These are phyloP conservation scores for Acanthis flammea DNA, from an alignment of 2,797 vertebrate species.

Conservation along the genomic window DNA sequence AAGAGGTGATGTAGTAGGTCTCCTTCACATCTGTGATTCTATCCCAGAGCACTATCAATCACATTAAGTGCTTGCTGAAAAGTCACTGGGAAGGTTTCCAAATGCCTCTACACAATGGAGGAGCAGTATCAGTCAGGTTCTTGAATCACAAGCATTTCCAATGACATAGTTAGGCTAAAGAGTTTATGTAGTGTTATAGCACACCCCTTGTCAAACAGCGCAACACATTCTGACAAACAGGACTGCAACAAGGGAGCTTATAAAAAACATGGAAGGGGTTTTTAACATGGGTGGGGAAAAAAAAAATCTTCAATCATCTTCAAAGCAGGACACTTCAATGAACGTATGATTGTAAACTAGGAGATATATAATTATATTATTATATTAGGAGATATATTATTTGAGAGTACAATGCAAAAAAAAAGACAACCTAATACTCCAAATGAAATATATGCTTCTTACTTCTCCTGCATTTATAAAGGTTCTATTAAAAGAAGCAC, in stretches of 20 bases:
- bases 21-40: constrained; percentile 8
- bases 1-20: constrained; percentile 3
- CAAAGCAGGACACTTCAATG: background rate
- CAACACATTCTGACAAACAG: background rate
- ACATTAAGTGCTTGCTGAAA: constrained; percentile 8
- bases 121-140: background rate
- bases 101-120: background rate
- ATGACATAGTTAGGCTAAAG: background rate
- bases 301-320: background rate
- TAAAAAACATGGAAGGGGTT: background rate
- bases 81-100: constrained; percentile 38
- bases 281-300: background rate
- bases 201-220: background rate
- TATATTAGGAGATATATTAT: background rate
- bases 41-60: background rate
- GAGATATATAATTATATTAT: background rate
- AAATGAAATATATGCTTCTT: background rate
- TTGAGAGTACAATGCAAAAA: background rate
- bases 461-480: background rate
- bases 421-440: background rate
- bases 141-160: background rate
- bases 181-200: background rate
- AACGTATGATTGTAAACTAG: background rate
- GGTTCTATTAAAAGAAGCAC: background rate
- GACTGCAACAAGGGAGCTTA: background rate